Evolutionary conservation across 92 coral and sea anemone species (phyloP), one percentile per base, ranked within the genome.

Genomic region (Blastomussa wellsi): DNA sequence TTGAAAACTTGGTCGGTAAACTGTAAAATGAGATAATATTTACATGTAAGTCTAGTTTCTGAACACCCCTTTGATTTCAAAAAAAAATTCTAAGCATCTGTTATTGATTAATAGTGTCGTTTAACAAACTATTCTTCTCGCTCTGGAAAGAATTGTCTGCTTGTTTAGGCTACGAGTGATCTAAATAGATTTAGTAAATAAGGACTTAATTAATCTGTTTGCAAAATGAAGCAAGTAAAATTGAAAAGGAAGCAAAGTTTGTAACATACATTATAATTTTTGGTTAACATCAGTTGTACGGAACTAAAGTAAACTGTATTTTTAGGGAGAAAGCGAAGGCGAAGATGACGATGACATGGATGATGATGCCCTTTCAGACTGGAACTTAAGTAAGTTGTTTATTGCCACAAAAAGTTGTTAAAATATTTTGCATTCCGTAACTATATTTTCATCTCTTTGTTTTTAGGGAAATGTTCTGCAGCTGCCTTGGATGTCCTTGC

Each of bases 401-500:
- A 41, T 35, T 47, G 20, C 5, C 51, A 41, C 17, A 53, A 5
- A 75, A 29, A 16, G 26, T 55, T n/a, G 3, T 20, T 33, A 16
- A 2, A 7, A 55, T 16, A 7, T 55, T 60, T 62, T 28, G 16
- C 4, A 62, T 60, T 60, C 49, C 15, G 41, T 0, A 73, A 74
- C 49, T 51, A 5, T 83, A 17, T 74, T 6, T 26, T 76, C 69
- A 12, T 29, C 22, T 67, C 17, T 53, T 32, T 35, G 7, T 24
- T 1, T 67, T 2, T 38, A 96, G 99, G 99, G 65, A 96, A 96
- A 76, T 96, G 99, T 73, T 96, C 99, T 60, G 99, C 99, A 29
- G 99, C 99, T 48, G 99, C 96, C 47, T 90, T 96, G 37, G 99
- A 96, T 86, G 99, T 96, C 12, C 91, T 96, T 53, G 99, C 99